phyloP scores from a whole-genome alignment of 92 coral and sea anemone species.

The Zoanthus sociatus region DNA sequence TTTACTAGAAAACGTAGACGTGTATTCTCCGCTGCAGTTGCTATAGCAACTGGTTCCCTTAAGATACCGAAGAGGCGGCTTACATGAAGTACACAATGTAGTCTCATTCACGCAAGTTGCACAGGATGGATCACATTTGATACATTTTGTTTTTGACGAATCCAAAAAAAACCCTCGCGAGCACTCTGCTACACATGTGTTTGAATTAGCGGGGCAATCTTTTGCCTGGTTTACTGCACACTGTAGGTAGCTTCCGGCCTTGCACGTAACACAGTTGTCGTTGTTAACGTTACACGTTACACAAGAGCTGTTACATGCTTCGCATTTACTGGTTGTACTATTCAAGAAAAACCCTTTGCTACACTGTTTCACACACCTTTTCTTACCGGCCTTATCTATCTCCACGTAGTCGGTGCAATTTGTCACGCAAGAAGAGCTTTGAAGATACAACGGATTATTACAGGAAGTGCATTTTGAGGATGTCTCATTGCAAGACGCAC shows the following conservation, averaged over 20 bases:
- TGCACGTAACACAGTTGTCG: conserved; percentile 45
- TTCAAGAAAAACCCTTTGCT: conserved; percentile 61
- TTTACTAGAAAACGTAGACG: conserved; percentile 60
- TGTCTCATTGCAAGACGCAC: conserved; percentile 55
- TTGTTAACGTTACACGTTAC: conserved; percentile 59
- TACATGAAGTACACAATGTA: conserved; percentile 76
- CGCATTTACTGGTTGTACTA: conserved; percentile 48
- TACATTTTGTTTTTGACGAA: conserved; percentile 45
- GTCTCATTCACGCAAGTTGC: conserved; percentile 68
- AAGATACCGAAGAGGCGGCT: conserved; percentile 56
- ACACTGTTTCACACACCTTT: conserved; percentile 68
- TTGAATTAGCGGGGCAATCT: background rate
- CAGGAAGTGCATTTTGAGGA: conserved; percentile 63
- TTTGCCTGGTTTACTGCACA: background rate
- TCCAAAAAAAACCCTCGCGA: conserved; percentile 67
- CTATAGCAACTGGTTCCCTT: conserved; percentile 50
- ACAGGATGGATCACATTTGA: conserved; percentile 60
- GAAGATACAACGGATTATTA: conserved; percentile 19
- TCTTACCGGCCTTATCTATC: background rate
- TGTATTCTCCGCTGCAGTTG: conserved; percentile 63
- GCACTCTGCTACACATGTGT: conserved; percentile 70
- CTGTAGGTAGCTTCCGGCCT: background rate
- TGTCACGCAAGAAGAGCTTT: background rate
- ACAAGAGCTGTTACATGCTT: conserved; percentile 56
- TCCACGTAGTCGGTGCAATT: conserved; percentile 12